These are phyloP conservation scores for Lithophane semibrunnea DNA, from an alignment of 2,888 invertebrate species.

Conservation along the genomic window DNA sequence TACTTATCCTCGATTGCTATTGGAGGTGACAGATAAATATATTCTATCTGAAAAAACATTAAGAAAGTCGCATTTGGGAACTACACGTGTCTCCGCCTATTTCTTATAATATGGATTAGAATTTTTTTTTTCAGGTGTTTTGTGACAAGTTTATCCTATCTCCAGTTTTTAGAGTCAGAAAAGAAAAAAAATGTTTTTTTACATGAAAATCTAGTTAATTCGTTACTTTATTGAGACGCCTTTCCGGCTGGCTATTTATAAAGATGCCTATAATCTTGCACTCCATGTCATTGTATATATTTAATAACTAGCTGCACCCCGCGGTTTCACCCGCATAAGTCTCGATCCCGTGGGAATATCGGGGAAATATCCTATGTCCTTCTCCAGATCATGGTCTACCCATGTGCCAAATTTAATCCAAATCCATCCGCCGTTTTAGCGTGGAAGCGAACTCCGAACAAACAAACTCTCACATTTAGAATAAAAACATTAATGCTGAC, in stretches of 20 bases:
- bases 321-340: too few species aligned
- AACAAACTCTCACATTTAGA: too few species aligned
- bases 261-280: not conserved
- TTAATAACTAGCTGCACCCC: too few species aligned
- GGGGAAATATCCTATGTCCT: too few species aligned
- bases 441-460: too few species aligned
- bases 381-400: too few species aligned
- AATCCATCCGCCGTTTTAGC: too few species aligned
- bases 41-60: constrained; percentile 16
- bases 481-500: not conserved
- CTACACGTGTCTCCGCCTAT: not conserved
- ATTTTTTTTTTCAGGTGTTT: not conserved
- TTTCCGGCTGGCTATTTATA: not conserved
- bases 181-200: not conserved
- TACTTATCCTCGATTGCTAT: constrained; percentile 35
- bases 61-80: not conserved
- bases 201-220: not conserved
- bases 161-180: not conserved
- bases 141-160: not conserved
- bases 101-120: not conserved
- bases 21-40: constrained; percentile 26
- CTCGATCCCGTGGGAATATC: too few species aligned
- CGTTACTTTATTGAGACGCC: not conserved
- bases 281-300: not conserved
- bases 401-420: too few species aligned